A percentile compares a stretch with the other conserved stretches of the same genome.
phyloP scores from a whole-genome alignment of 2,888 invertebrate genomes.

The Dugesia japonica region DNA sequence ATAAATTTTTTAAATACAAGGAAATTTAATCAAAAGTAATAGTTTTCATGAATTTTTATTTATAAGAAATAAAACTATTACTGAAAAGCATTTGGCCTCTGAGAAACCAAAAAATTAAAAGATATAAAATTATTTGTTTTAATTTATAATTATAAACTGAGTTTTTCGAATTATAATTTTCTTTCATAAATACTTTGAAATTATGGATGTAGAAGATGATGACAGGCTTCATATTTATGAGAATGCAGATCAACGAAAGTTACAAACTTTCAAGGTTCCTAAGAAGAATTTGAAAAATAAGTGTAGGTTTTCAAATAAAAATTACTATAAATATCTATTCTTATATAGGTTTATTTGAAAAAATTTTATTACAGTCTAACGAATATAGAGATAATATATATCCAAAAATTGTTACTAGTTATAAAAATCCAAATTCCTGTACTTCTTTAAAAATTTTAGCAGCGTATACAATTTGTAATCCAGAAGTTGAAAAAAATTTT shows the following conservation, averaged over 20 bases:
- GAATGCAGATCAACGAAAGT: neutral
- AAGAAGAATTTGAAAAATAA: neutral
- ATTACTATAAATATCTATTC: neutral
- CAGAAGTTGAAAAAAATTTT: neutral
- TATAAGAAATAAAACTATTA: too few relatives aligned
- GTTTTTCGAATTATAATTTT: neutral
- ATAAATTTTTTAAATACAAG: too few relatives aligned
- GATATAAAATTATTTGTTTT: neutral
- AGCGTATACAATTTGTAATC: neutral
- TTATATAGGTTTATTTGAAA: neutral
- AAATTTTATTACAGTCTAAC: neutral
- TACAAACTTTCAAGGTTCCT: neutral
- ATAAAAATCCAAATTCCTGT: conserved; percentile 5
- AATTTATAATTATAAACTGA: conserved; percentile 6
- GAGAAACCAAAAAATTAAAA: too few relatives aligned
- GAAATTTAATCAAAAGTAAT: too few relatives aligned
- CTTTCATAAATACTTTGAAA: neutral
- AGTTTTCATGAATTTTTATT: too few relatives aligned
- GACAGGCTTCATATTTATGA: neutral
- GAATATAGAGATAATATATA: neutral
- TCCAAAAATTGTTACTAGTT: neutral
- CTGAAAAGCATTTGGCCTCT: too few relatives aligned
- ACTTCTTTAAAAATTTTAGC: neutral
- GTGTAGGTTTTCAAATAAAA: neutral
- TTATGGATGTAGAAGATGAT: neutral